Base-by-base conservation (phyloP, 2,797 vertebrate genomes). In the Parambassis ranga region DNA sequence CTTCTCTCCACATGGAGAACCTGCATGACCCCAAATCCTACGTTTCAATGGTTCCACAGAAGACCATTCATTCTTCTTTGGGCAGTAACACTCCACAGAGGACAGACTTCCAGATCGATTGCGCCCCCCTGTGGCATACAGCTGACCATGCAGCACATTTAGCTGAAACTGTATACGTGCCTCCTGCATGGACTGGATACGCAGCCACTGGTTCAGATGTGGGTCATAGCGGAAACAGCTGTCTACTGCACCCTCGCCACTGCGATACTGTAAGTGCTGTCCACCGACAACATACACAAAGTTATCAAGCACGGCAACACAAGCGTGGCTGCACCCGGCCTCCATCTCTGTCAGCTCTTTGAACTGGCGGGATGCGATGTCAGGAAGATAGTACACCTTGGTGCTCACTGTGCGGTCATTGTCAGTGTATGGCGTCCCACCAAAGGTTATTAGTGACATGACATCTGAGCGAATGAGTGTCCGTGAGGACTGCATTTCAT, bases 81-180 rank as follows among this genome's bases (percentile, higher is more conserved):
- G 96, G 74, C 95, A 96, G 48, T 98, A 99, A 23, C 93, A 86
- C 86, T 99, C 98, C 0, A 99, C 96, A 0, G 96, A 97, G 1
- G 95, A 94, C 86, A 99, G 82, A 79, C 96, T 99, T 23, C 98
- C 97, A 0, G 96, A 95, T 0, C 96, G 91, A 83, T 99, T 99
- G 65, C 98, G 94, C 38, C 98, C 98, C 0, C 98, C 98, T 0
- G 96, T 98, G 86, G 96, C 96, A 0, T 97, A 99, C 2, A 99
- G 88, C 85, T 88, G 88, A 3, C 96, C 95, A 0, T 83, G 83
- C 6, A 98, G 78, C 1, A 94, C 93, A 0, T 92, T 94, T 24
- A 99, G 93, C 78, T 98, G 97, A 81, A 99, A 99, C 88, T 99
- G 98, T 64, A 99, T 98, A 9, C 98, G 93, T 50, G 95, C 93